phyloP scores from a whole-genome alignment of 1,140 invertebrate species.

The Sycophila sp. region DNA sequence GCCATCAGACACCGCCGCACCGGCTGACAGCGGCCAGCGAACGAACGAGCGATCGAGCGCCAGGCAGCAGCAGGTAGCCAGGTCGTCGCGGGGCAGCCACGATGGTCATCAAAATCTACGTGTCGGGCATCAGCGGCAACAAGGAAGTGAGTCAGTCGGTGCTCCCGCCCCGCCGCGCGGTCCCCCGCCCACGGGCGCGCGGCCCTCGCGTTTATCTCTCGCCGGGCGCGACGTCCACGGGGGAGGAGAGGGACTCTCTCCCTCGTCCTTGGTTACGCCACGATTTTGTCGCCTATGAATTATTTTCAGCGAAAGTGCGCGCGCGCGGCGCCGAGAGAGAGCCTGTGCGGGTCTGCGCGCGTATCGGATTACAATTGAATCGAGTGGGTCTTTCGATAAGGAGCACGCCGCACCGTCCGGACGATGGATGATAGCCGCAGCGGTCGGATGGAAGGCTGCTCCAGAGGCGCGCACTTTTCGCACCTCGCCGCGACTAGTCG shows the following conservation, averaged over 20 bases:
- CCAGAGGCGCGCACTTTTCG: too few species aligned
- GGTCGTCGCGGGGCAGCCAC: conserved; percentile 37
- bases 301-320: background rate
- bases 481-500: too few species aligned
- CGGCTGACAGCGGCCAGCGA: conserved; percentile 7
- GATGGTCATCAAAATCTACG: conserved; percentile 90
- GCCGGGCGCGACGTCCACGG: background rate
- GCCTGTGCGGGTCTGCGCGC: background rate
- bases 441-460: too few species aligned
- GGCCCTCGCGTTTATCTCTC: background rate
- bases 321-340: background rate
- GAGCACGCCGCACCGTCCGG: background rate
- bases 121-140: conserved; percentile 89
- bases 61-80: conserved; percentile 28
- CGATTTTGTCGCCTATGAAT: conserved; percentile 8
- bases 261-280: conserved; percentile 25
- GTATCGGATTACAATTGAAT: conserved; percentile 29
- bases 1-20: too few species aligned
- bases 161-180: background rate
- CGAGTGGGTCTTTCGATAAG: background rate
- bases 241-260: background rate
- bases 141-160: conserved; percentile 85
- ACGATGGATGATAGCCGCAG: too few species aligned
- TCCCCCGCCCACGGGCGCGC: too few species aligned
- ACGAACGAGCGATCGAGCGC: background rate